Conservation (phyloP, 2,797 vertebrate species). For the Sebastes itinus region DNA sequence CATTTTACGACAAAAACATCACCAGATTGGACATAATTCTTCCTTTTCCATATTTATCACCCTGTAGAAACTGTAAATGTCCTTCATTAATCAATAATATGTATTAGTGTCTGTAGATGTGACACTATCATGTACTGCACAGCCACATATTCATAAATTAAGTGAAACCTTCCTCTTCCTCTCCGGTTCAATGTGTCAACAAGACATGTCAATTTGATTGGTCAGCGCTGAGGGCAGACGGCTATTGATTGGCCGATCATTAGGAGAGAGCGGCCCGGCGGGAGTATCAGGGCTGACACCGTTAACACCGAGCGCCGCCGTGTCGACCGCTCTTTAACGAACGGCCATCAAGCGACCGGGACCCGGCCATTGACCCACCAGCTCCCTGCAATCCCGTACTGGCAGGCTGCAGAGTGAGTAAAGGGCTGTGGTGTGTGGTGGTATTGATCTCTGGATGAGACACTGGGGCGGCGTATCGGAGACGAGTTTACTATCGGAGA, state of each 20-base stretch:
- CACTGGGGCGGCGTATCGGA: conserved; percentile 16
- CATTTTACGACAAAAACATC: background rate
- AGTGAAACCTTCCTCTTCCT: conserved; percentile 16
- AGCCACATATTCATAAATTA: background rate
- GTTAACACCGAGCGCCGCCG: conserved; percentile 64
- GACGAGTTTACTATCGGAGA: conserved; percentile 33
- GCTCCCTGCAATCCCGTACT: conserved; percentile 55
- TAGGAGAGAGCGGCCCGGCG: conserved; percentile 67
- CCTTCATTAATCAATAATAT: conserved; percentile 25
- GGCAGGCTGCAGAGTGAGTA: conserved; percentile 56
- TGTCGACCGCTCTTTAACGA: conserved; percentile 75
- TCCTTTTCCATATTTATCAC: background rate
- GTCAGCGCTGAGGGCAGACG: conserved; percentile 60
- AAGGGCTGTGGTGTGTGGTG: conserved; percentile 43
- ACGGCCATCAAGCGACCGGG: conserved; percentile 64
- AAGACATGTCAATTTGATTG: conserved; percentile 65
- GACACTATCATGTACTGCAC: background rate
- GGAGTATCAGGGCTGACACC: conserved; percentile 71
- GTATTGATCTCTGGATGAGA: conserved; percentile 59
- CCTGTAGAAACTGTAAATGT: background rate
- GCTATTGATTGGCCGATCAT: conserved; percentile 78
- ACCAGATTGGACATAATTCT: background rate
- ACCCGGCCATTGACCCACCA: conserved; percentile 71
- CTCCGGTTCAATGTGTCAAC: conserved; percentile 50
- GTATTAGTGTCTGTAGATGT: background rate